A percentile compares a stretch with the other conserved stretches of the same genome.
Evolutionary conservation across 2,888 invertebrate species (phyloP).

Genomic region (Toxonevra muliebris): DNA sequence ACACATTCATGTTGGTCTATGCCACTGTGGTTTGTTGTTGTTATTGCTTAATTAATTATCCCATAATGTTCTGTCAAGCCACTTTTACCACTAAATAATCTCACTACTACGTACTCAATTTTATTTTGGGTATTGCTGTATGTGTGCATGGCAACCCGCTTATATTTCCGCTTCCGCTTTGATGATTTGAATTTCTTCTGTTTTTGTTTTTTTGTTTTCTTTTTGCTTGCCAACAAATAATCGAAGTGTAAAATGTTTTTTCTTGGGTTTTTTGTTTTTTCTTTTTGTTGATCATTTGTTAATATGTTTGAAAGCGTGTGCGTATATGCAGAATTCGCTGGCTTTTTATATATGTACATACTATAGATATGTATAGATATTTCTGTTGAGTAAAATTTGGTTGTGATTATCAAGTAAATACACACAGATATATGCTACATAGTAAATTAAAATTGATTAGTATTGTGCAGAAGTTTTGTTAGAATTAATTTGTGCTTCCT

Average conservation of each 20-base stretch:
- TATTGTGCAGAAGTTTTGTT: background rate
- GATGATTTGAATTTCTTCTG: conserved; percentile 22
- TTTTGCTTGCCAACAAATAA: conserved; percentile 1
- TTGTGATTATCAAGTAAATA: too few species aligned
- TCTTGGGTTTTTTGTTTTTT: too few species aligned
- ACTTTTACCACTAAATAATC: background rate
- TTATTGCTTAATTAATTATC: conserved; percentile 40
- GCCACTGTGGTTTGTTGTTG: background rate
- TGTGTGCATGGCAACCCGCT: conserved; percentile 20
- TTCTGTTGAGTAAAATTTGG: too few species aligned
- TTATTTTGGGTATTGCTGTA: background rate
- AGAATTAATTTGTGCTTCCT: conserved; percentile 1
- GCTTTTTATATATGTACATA: too few species aligned
- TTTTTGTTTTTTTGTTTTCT: background rate
- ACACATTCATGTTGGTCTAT: conserved; percentile 35
- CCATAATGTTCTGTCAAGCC: conserved; percentile 40
- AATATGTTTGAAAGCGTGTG: too few species aligned
- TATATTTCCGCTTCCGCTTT: conserved; percentile 23
- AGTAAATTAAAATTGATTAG: conserved; percentile 25
- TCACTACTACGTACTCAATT: background rate
- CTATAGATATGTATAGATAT: too few species aligned
- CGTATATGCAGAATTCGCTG: too few species aligned
- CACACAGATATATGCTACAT: too few species aligned
- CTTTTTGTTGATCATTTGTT: too few species aligned
- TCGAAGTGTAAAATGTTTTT: conserved; percentile 19